Evolutionary conservation across 2,797 vertebrate genomes (phyloP).

Genomic region (Hipposideros larvatus): DNA sequence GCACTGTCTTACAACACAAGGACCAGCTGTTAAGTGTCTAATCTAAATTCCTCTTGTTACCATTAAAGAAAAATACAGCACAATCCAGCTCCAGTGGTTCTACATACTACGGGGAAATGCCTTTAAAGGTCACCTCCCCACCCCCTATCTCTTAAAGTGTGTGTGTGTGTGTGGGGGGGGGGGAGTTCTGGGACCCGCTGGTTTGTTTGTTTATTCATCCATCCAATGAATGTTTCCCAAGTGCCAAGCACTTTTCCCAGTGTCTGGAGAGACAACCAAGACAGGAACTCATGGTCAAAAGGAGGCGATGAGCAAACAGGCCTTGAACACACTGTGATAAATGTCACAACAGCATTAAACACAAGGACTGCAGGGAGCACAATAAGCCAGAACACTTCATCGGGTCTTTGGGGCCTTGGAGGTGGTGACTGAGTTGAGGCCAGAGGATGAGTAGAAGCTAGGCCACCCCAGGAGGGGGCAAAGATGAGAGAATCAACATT

Average conservation of each 20-base stretch:
- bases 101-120: constrained; percentile 65
- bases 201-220: constrained; percentile 39
- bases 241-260: not conserved
- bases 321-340: not conserved
- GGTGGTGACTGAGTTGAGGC: not conserved
- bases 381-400: not conserved
- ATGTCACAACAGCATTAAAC: not conserved
- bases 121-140: constrained; percentile 59
- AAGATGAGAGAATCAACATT: not conserved
- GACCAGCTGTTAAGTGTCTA: constrained; percentile 59
- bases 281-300: not conserved
- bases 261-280: not conserved
- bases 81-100: constrained; percentile 13
- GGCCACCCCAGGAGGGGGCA: not conserved
- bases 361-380: not conserved
- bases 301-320: not conserved
- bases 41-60: constrained; percentile 70
- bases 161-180: too few relatives aligned
- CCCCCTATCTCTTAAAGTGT: constrained; percentile 15
- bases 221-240: not conserved
- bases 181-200: not conserved
- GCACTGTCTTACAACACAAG: constrained; percentile 60
- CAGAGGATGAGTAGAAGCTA: not conserved
- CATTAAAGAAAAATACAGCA: constrained; percentile 66
- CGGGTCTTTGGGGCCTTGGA: not conserved